Evolutionary conservation across 2,797 vertebrate species (phyloP).

Genomic region (Gallirallus australis): DNA sequence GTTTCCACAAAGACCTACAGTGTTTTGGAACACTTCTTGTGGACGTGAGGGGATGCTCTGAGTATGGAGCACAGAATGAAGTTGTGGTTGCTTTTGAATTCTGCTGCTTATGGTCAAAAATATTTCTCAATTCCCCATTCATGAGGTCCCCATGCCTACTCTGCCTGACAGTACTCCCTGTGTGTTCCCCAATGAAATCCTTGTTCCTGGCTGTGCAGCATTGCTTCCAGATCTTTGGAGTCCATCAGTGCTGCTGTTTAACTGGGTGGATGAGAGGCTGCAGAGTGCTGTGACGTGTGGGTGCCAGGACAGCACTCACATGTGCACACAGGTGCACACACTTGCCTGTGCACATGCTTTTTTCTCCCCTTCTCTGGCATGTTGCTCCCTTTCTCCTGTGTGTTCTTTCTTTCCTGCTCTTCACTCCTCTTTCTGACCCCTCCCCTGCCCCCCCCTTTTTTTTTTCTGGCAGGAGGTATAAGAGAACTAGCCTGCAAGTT

Average conservation of each 20-base stretch:
- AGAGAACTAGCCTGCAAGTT: not conserved
- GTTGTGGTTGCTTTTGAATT: not conserved
- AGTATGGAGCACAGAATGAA: not conserved
- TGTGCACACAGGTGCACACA: accelerated
- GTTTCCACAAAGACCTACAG: not conserved
- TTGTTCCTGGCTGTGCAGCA: not conserved
- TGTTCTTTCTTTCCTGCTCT: not conserved
- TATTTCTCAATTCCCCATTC: constrained; percentile 7
- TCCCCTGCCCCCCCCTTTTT: not conserved
- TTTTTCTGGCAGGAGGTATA: not conserved
- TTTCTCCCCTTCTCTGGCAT: accelerated
- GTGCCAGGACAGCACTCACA: no score
- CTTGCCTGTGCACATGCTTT: accelerated
- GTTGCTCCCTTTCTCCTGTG: not conserved
- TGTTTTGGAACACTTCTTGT: not conserved
- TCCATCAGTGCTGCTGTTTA: not conserved
- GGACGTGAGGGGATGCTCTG: not conserved
- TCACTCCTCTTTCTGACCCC: not conserved
- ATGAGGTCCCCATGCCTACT: not conserved
- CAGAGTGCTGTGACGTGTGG: not conserved
- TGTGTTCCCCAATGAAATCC: not conserved
- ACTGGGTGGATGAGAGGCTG: not conserved
- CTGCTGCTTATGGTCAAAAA: constrained; percentile 15
- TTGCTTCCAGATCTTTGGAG: not conserved
- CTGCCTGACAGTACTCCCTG: not conserved